Evolutionary conservation across 1,140 invertebrate species (phyloP), one percentile per base, ranked within the genome.

Genomic region (Radopholus similis): DNA sequence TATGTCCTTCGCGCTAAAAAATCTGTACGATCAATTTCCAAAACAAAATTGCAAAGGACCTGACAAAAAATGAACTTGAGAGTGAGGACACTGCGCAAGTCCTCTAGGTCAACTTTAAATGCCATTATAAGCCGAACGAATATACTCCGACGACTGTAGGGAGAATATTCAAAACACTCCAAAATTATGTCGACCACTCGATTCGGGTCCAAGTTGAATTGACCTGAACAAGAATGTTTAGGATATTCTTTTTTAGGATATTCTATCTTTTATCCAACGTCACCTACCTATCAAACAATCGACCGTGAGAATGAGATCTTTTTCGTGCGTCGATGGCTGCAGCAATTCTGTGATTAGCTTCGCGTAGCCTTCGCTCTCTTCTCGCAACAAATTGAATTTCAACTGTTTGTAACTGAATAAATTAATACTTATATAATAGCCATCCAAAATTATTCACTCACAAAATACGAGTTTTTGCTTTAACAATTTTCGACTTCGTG

Each of bases 151-250:
- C 82, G 72, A 34, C 80, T 71, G 47, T 87, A 81, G 6, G 90
- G 89, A 64, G 90, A 88, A 72, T 89, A 90, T 84, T 98, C 95
- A 87, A 98, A 97, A 13, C 91, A 91, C 85, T 98, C 95, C 64
- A 99, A 85, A 68, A 98, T 90, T 60, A 97, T 89, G 82, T 98
- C 95, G 66, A 98, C 84, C 0, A 97, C 94, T 78, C 96, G 87
- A 83, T 98, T 98, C 21, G 96, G 96, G 85, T 99, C 95, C 77
- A 99, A 87, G 86, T 97, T 96, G 82, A 98, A 98, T 84, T 93
- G 96, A 79, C 95, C 94, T 94, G 83, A 78, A 70, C 2, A 23
- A 26, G 21, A 1, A 32, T 13, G 18, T 5, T 21, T n/a, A n/a
- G n/a, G n/a, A n/a, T n/a, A n/a, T n/a, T n/a, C n/a, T n/a, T n/a